Base-by-base conservation (phyloP, 2,888 invertebrate species). In the Fragum fragum region DNA sequence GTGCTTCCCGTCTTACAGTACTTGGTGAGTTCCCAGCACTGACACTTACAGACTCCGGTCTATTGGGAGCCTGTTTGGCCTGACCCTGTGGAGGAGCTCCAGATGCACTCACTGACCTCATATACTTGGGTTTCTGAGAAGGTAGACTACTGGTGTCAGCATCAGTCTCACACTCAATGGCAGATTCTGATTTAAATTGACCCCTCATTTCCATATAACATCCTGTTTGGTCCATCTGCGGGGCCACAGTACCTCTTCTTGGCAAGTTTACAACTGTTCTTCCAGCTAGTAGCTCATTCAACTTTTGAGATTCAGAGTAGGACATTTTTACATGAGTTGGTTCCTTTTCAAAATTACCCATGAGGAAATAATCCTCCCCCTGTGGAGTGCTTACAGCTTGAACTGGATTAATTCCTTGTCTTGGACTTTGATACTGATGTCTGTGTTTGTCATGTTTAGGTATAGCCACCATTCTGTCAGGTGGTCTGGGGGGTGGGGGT, bases 171-270 rank as follows among this genome's bases (percentile, higher is more conserved):
- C 18, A 18, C 5, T 47, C 47, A 3, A 18, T n/a, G 52, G 55
- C 53, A 26, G 78, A 75, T 9, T 53, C 55, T 53, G 76, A 83
- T 23, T 61, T 79, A 32, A 55, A 55, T 29, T 53, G 71, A 28
- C 73, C 76, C 59, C 63, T 76, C 91, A 91, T 91, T 55, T 91
- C 90, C 88, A 91, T 90, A 69, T 91, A 91, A 59, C 88, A 90
- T 66, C 78, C 68, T 18, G 70, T 52, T 23, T 76, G 79, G 29
- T 80, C 75, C 52, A 68, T 53, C 66, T 70, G 42, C 21, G 73
- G 57, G 21, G 73, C 55, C 32, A 63, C 74, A 47, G 78, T 76
- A 11, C 76, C 79, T 52, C 79, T 83, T 21, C 82, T 82, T 29
- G 87, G 83, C 18, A 86, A 66, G 59, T 80, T 86, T 0, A 89